These are phyloP conservation scores for Ceriagrion tenellum DNA, from an alignment of 2,888 invertebrate species.

Conservation along the genomic window DNA sequence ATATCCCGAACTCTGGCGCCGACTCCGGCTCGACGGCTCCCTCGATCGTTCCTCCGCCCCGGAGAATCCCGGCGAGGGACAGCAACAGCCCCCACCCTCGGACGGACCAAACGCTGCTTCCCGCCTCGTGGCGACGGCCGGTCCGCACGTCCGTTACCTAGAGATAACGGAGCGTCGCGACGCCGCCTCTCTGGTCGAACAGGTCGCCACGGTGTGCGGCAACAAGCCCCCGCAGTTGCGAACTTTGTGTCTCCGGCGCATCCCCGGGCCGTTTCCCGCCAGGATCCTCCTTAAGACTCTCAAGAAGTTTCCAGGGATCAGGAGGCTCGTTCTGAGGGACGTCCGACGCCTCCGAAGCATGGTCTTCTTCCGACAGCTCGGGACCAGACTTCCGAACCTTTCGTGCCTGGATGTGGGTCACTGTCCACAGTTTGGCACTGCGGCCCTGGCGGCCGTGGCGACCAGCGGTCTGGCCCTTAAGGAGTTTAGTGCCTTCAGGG, in stretches of 20 bases:
- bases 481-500: slow-evolving; percentile 28
- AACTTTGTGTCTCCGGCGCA: neutral
- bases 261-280: slow-evolving; percentile 1
- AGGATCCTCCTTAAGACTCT: neutral
- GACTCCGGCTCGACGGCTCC: neutral
- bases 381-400: neutral
- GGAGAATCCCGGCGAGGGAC: neutral
- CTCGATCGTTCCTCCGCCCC: neutral
- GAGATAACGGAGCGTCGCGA: slow-evolving; percentile 24
- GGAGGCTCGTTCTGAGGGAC: neutral
- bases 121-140: neutral
- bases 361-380: neutral
- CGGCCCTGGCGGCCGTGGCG: slow-evolving; percentile 23
- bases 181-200: neutral
- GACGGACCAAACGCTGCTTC: neutral
- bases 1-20: neutral
- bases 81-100: neutral
- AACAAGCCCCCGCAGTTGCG: neutral
- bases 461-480: neutral
- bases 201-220: neutral
- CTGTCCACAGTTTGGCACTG: slow-evolving; percentile 26
- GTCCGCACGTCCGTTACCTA: neutral
- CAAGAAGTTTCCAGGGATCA: neutral
- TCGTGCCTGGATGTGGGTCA: neutral
- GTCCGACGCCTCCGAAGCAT: slow-evolving; percentile 11